Conservation (phyloP, 2,113 vertebrate species). For the Melanotaenia duboulayi region DNA sequence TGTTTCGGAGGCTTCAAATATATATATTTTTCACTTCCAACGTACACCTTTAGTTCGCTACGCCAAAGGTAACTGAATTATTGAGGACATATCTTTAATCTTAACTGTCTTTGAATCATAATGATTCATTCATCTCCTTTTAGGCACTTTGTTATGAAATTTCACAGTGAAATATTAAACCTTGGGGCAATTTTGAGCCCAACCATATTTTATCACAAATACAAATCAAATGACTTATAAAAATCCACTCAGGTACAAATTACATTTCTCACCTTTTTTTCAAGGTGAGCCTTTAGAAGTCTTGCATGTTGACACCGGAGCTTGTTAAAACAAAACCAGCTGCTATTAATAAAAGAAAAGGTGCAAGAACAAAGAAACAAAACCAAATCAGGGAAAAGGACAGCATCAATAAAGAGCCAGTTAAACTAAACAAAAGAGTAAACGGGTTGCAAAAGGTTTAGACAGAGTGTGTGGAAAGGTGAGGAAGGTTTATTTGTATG, state of each 20-base stretch:
- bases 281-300: background rate
- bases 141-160: conserved; percentile 23
- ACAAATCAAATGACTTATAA: conserved; percentile 30
- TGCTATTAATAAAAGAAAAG: too few species aligned
- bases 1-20: background rate
- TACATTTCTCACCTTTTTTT: background rate
- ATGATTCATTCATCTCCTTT: conserved; percentile 25
- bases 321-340: conserved; percentile 18
- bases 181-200: conserved; percentile 10
- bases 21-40: background rate
- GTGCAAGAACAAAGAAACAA: too few species aligned
- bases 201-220: conserved; percentile 33
- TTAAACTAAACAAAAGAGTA: too few species aligned
- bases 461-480: too few species aligned
- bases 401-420: too few species aligned
- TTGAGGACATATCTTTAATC: conserved; percentile 17
- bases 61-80: too few species aligned
- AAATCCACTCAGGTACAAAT: conserved; percentile 8
- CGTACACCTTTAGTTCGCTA: too few species aligned
- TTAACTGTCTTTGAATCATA: conserved; percentile 21
- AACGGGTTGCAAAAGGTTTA: too few species aligned
- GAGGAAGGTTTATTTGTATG: too few species aligned
- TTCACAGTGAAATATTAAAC: conserved; percentile 37
- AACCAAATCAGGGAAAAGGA: too few species aligned
- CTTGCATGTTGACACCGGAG: background rate